phyloP scores from a whole-genome alignment of 2,113 vertebrate genomes.

The Penelope pileata region DNA sequence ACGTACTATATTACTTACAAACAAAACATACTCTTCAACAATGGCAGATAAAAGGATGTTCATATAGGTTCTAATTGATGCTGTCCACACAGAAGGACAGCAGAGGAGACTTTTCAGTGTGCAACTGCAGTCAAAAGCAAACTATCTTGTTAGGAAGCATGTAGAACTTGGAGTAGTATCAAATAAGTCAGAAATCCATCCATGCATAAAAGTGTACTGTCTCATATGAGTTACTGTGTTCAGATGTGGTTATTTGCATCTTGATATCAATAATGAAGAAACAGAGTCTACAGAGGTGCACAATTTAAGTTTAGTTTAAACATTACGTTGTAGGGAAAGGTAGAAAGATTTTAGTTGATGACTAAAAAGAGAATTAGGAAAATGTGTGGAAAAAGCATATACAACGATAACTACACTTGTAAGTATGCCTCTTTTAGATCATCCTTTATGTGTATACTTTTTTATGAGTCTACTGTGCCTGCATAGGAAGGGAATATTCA shows the following conservation, averaged over 20 bases:
- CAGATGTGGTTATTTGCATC: background rate
- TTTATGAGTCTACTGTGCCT: background rate
- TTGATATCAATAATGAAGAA: background rate
- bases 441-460: background rate
- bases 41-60: background rate
- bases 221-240: background rate
- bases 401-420: background rate
- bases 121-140: background rate
- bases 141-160: background rate
- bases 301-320: background rate
- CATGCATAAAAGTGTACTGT: background rate
- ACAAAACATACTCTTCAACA: background rate
- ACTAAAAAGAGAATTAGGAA: background rate
- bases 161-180: background rate
- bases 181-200: background rate
- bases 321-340: background rate
- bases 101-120: background rate
- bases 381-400: background rate
- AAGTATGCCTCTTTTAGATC: background rate
- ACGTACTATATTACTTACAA: background rate
- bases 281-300: background rate
- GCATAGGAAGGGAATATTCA: background rate
- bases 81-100: background rate
- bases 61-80: background rate
- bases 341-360: background rate